Evolutionary conservation across 2,888 invertebrate genomes (phyloP), one percentile per base, ranked within the genome.

Genomic region (Tortrix viridana): DNA sequence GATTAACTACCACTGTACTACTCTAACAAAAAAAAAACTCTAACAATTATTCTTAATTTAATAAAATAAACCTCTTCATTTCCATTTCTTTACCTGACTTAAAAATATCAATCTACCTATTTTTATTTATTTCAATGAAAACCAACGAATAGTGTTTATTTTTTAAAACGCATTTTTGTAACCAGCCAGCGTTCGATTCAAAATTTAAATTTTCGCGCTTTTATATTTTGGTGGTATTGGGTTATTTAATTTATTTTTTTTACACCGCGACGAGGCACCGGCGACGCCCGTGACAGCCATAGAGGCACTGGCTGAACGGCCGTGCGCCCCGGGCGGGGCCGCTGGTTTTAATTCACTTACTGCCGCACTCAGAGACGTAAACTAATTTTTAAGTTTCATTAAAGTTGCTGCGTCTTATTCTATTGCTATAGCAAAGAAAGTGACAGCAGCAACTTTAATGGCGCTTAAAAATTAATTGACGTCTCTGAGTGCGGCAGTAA

Each of bases 271-370:
- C 67, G 68, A 55, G 68, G 72, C 72, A 72, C 74, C 73, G 66
- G 56, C 65, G 66, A 67, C 58, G 84, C 85, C 84, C 73, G 79
- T 72, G 80, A 77, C 71, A 77, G 76, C 64, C 73, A 72, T 69
- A 70, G 62, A 68, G 66, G 70, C 69, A 68, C 71, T 68, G 70
- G 70, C 53, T 59, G 50, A 65, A 63, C 67, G 65, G 68, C 67
- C 81, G 79, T 82, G 79, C 76, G 66, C 67, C 61, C 65, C 60
- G 54, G 60, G 70, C 69, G 70, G 69, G 61, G 70, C 52, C 71
- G 74, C 71, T 71, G 70, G 72, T 71, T 77, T 76, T 86, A 89
- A 89, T 89, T 83, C 78, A 84, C 76, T 88, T 89, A 88, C 70
- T n/a, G n/a, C n/a, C n/a, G n/a, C n/a, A n/a, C n/a, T n/a, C n/a